A percentile compares a stretch with the other conserved stretches of the same genome.
Conservation (phyloP, 2,888 invertebrate species). For the Xestia rhomboidea region DNA sequence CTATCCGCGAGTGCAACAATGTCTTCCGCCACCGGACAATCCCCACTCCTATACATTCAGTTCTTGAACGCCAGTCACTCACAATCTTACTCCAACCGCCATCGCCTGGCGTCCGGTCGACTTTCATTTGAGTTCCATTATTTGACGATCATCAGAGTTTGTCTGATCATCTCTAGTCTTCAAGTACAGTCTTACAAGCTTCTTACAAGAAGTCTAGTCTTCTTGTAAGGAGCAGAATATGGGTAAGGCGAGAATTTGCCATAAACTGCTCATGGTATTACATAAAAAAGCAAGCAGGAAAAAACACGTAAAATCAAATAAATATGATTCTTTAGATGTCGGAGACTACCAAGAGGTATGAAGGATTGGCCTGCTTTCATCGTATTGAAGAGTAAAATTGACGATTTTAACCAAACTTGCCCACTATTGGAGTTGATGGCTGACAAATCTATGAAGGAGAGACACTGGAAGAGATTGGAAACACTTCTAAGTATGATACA, state of each 20-base stretch:
- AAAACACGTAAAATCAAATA: neutral
- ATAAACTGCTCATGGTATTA: neutral
- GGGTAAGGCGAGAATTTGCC: neutral
- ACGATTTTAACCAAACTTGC: slow-evolving; percentile 97
- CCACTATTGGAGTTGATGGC: slow-evolving; percentile 97
- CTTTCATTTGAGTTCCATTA: neutral
- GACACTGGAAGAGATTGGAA: slow-evolving; percentile 94
- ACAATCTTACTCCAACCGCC: neutral
- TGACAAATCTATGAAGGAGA: slow-evolving; percentile 95
- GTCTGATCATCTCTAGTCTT: neutral
- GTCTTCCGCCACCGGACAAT: neutral
- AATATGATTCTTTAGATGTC: slow-evolving; percentile 90
- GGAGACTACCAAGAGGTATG: slow-evolving; percentile 95
- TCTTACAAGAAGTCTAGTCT: neutral
- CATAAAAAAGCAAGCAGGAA: neutral
- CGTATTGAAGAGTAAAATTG: slow-evolving; percentile 96
- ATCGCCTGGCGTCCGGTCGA: neutral
- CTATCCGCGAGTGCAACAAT: neutral
- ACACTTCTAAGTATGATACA: slow-evolving; percentile 69
- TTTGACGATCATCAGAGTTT: neutral
- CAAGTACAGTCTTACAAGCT: too few species aligned
- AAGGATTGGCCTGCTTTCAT: slow-evolving; percentile 97
- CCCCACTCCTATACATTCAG: neutral
- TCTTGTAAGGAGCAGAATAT: neutral
- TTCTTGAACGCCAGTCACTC: neutral